phyloP scores from a whole-genome alignment of 2,888 invertebrate species.

The Drosophila yooni region DNA sequence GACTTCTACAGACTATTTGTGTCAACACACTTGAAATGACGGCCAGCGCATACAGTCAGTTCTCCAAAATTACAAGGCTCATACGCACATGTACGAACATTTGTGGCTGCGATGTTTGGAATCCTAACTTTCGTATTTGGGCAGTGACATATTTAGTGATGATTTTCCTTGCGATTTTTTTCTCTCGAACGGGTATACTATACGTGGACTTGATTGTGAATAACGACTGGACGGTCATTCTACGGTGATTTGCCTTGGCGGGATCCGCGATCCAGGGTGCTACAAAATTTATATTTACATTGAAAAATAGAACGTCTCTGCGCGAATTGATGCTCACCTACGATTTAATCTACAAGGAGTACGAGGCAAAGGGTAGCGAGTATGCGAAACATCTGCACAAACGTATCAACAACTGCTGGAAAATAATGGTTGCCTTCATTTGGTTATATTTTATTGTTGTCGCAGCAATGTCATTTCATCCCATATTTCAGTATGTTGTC shows the following conservation, averaged over 20 bases:
- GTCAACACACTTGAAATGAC: not conserved
- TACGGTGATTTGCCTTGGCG: conserved; percentile 56
- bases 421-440: conserved; percentile 41
- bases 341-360: conserved; percentile 59
- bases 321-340: conserved; percentile 35
- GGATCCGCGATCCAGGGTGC: conserved; percentile 61
- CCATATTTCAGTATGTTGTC: conserved; percentile 38
- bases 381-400: conserved; percentile 49
- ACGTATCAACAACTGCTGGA: conserved; percentile 38
- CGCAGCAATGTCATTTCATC: conserved; percentile 31
- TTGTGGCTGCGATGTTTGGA: conserved; percentile 60
- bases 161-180: conserved; percentile 19
- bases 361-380: conserved; percentile 41
- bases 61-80: conserved; percentile 33
- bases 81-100: conserved; percentile 53
- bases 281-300: conserved; percentile 32
- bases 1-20: not conserved
- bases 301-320: conserved; percentile 31
- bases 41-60: conserved; percentile 29
- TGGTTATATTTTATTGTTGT: conserved; percentile 19
- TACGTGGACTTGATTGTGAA: conserved; percentile 59
- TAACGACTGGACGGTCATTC: conserved; percentile 59
- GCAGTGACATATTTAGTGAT: not conserved
- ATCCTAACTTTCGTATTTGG: conserved; percentile 38
- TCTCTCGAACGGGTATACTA: conserved; percentile 62